Evolutionary conservation across 2,888 invertebrate species (phyloP).

Genomic region (Caenorhabditis afra): DNA sequence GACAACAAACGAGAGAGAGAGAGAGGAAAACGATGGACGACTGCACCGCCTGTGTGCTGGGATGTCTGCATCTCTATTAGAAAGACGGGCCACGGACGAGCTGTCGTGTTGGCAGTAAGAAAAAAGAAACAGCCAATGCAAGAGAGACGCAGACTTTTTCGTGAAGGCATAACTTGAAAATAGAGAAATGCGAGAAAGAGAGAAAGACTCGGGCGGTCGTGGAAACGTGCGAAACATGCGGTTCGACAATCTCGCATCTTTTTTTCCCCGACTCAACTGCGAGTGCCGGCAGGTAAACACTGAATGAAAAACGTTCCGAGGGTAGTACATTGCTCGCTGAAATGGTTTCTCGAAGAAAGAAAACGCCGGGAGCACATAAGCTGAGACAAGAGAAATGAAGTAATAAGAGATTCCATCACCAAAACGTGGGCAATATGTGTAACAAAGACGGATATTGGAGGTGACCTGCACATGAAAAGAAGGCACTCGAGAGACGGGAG

Average conservation of each 20-base stretch:
- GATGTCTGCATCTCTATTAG: constrained; percentile 31
- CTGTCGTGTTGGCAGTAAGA: neutral
- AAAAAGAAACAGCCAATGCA: constrained; percentile 14
- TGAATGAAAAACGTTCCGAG: constrained; percentile 28
- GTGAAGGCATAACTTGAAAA: neutral
- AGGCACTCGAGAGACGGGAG: no score
- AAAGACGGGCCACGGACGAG: neutral
- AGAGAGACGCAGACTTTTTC: neutral
- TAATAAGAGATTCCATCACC: no score
- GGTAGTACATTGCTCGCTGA: neutral
- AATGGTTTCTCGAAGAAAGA: neutral
- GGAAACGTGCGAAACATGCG: constrained; percentile 58
- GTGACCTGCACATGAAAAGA: no score
- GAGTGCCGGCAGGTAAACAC: constrained; percentile 35
- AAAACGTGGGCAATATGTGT: neutral
- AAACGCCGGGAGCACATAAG: no score
- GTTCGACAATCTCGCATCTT: constrained; percentile 28
- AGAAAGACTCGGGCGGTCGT: constrained; percentile 39
- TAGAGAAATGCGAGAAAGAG: neutral
- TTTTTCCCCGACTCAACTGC: constrained; percentile 4
- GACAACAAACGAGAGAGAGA: constrained; percentile 31
- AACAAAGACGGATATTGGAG: neutral
- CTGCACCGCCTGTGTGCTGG: constrained; percentile 49
- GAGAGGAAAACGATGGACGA: no score
- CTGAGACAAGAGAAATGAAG: no score